These are phyloP conservation scores for Hedychridium roseum DNA, from an alignment of 2,888 invertebrate genomes.

Conservation along the genomic window DNA sequence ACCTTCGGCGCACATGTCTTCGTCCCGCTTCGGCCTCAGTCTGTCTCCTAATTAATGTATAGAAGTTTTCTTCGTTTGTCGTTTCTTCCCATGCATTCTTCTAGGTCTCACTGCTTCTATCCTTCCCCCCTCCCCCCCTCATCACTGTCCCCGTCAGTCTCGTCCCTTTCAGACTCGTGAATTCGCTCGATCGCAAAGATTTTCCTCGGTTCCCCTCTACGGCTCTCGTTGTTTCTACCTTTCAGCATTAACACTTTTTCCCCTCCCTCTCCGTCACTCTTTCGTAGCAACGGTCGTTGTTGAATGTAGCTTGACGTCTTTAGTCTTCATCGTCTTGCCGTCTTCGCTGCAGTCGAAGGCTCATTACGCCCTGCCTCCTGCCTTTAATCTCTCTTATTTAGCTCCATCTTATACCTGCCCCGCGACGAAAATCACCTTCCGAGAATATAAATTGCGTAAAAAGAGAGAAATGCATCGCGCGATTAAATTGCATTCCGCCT, in stretches of 20 bases:
- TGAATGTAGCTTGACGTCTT: not conserved
- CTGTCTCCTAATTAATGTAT: too few relatives aligned
- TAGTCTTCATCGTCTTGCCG: not conserved
- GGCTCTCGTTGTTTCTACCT: not conserved
- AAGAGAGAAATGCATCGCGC: too few relatives aligned
- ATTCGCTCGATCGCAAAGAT: too few relatives aligned
- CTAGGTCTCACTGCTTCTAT: slow-evolving; percentile 14
- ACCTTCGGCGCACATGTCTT: too few relatives aligned
- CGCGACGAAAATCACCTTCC: too few relatives aligned
- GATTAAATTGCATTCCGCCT: not conserved
- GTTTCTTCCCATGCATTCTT: not conserved
- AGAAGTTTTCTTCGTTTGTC: too few relatives aligned
- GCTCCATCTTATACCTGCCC: too few relatives aligned
- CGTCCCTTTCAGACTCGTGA: too few relatives aligned
- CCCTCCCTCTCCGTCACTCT: not conserved
- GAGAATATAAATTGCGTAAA: not conserved
- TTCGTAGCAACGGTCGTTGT: not conserved
- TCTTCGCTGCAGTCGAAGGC: slow-evolving; percentile 14
- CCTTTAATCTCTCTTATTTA: slow-evolving; percentile 28
- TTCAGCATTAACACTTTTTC: not conserved
- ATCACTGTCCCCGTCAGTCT: not conserved
- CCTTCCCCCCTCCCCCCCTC: not conserved
- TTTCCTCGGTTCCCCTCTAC: too few relatives aligned
- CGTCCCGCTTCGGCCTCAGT: too few relatives aligned
- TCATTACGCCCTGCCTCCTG: slow-evolving; percentile 25